Evolutionary conservation across 1,140 invertebrate species (phyloP), one percentile per base, ranked within the genome.

Genomic region (Hermetia illucens): DNA sequence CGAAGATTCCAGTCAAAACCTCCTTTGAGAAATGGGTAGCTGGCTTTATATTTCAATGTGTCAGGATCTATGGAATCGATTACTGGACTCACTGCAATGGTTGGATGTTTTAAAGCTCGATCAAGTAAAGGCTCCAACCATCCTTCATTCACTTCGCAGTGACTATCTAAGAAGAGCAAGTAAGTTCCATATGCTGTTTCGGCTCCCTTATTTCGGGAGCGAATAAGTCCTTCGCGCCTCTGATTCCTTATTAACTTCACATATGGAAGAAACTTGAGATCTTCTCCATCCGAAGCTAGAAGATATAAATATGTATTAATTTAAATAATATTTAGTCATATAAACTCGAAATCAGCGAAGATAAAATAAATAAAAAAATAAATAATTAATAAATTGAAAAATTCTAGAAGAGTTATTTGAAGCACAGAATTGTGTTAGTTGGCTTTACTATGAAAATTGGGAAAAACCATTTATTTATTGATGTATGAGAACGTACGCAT

Each of bases 1-100:
- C 93, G 84, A 6, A 96, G 63, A 5, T 82, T 87, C 92, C 91
- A 96, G 62, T 93, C 92, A 53, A 96, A 95, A 0, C 82, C 83
- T 19, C 85, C 86, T 62, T 1, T 91, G 77, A 46, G 89, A 54
- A 4, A 79, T 80, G 51, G 83, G 84, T 29, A 76, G 45, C 46
- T 54, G 8, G 38, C 40, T 5, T 31, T 34, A 50, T 70, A 77
- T 34, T 64, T 53, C 38, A 77, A 67, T 13, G 65, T 69, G 35
- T 64, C 57, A 21, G 71, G 69, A 47, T 74, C 68, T 41, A 77
- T 74, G 12, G 65, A 66, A 43, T 78, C 74, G 44, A 78, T 68
- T 16, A 76, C 50, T 3, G 68, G 68, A 44, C 70, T 69, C 16
- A 68, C 68, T 10, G 71, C 66, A 29, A 54, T 64, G 36, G 4